Evolutionary conservation across 2,888 invertebrate genomes (phyloP).

Genomic region (Nasonia oneida): DNA sequence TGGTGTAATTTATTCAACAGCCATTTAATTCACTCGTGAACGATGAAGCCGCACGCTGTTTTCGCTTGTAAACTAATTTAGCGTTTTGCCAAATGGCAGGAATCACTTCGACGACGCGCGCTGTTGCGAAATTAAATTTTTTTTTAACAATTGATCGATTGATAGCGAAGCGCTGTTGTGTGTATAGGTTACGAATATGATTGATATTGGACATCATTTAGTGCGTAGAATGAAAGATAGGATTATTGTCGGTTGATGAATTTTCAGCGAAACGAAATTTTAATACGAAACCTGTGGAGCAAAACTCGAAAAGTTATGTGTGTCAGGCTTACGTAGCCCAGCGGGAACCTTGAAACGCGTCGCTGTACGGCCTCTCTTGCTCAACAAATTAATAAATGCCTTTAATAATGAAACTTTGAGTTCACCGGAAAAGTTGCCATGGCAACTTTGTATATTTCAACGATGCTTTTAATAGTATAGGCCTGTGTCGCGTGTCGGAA

Average conservation of each 20-base stretch:
- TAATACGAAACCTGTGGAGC: neutral
- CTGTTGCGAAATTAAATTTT: too few species aligned
- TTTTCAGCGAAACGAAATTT: neutral
- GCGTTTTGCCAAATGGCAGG: neutral
- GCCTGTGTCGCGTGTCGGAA: neutral
- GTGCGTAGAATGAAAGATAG: too few species aligned
- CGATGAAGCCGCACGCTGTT: neutral
- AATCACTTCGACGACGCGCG: too few species aligned
- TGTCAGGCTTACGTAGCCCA: neutral
- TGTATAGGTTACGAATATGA: too few species aligned
- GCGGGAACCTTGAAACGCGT: slow-evolving; percentile 21
- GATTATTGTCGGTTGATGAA: too few species aligned
- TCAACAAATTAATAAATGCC: slow-evolving; percentile 35
- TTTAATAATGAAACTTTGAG: slow-evolving; percentile 37
- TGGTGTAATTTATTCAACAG: neutral
- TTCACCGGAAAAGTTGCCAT: neutral
- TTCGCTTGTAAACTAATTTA: neutral
- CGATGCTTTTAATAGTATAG: neutral
- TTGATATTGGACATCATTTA: too few species aligned
- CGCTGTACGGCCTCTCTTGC: neutral
- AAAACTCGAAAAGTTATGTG: neutral
- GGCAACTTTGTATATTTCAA: slow-evolving; percentile 10
- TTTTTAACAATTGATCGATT: too few species aligned
- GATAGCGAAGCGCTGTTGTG: too few species aligned
- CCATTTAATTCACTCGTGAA: neutral